Conservation (phyloP, 2,113 vertebrate species). For the Indri indri region DNA sequence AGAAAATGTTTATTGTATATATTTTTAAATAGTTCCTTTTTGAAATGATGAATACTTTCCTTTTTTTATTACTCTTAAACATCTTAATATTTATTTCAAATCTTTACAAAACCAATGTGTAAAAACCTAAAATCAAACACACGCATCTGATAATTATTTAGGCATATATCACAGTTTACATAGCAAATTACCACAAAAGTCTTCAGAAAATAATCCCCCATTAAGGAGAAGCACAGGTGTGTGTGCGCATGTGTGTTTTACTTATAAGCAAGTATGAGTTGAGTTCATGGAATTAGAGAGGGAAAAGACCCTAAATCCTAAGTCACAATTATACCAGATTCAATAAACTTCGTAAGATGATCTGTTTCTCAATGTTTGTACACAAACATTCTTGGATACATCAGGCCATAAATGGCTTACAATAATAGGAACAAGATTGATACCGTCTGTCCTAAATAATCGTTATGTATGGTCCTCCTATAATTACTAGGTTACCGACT, state of each 20-base stretch:
- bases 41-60: background rate
- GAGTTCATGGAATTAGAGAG: background rate
- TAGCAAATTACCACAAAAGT: background rate
- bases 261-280: background rate
- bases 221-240: background rate
- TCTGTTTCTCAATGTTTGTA: background rate
- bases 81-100: constrained; percentile 16
- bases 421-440: background rate
- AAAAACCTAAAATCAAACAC: constrained; percentile 8
- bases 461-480: background rate
- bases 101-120: constrained; percentile 26
- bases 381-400: background rate
- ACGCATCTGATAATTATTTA: background rate
- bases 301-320: background rate
- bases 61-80: background rate
- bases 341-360: background rate
- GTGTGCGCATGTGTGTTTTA: background rate
- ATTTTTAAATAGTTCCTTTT: background rate
- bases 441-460: background rate
- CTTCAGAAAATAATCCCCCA: background rate
- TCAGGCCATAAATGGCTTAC: background rate
- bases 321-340: background rate
- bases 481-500: background rate
- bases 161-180: background rate
- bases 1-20: background rate